Evolutionary conservation across 1,140 invertebrate species (phyloP), one percentile per base, ranked within the genome.

Genomic region (Drosophila hydei): DNA sequence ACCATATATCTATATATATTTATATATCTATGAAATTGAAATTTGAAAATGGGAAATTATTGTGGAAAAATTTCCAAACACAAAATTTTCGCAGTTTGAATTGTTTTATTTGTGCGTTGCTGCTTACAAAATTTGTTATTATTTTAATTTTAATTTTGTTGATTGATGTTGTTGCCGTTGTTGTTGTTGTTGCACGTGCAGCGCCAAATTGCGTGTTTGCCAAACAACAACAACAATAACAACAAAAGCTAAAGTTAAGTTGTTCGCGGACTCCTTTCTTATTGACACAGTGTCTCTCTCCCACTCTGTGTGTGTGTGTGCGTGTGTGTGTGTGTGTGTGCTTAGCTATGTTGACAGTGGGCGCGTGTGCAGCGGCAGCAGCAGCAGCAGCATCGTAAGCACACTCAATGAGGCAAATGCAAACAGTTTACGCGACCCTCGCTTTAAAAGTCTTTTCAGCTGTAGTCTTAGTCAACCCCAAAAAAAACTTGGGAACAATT

Each of bases 391-490:
- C 30, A 59, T 40, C 50, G 23, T 70, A 75, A 64, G 51, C 59
- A 75, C 67, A 78, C 80, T 88, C 83, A 88, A 58, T 88, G 81
- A 83, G 58, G 51, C 81, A 83, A 81, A 63, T 54, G 84, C 75
- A 87, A 87, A 87, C 83, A 87, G 83, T 87, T 87, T 88, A 87
- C 72, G 78, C 75, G 61, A 68, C 83, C 83, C 80, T 77, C 81
- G 80, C 43, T 40, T 27, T 11, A 14, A n/a, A 65, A 55, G 25
- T 33, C 12, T 11, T 33, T 33, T 33, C 4, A 33, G 12, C 30
- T 11, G 30, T 12, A 12, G 30, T 33, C 9, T 33, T 11, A 33
- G 30, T 11, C 30, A 33, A 33, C 30, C 30, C 30, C 30, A 33
- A 12, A 33, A 11, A 12, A 6, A 12, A 11, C 30, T 33, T 33